Percentiles rank a stretch among this genome's conserved stretches.
These are phyloP conservation scores for Dromius quadrimaculatus DNA, from an alignment of 2,888 invertebrate species.

Conservation along the genomic window DNA sequence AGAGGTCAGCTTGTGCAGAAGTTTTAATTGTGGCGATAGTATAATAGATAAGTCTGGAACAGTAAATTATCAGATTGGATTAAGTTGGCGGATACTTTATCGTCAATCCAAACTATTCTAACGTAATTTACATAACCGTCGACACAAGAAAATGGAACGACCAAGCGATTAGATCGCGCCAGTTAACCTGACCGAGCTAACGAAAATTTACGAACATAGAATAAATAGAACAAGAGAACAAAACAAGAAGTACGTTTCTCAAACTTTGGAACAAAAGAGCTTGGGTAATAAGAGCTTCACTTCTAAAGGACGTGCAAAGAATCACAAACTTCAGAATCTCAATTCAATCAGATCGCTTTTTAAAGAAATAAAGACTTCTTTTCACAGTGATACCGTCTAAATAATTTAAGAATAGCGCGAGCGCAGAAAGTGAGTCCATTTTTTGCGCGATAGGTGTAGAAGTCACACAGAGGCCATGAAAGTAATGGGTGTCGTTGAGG, in stretches of 20 bases:
- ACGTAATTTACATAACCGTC: constrained; percentile 30
- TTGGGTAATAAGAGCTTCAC: constrained; percentile 33
- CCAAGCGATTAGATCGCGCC: constrained; percentile 34
- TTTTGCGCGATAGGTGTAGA: constrained; percentile 7
- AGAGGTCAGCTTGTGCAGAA: neutral
- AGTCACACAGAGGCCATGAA: constrained; percentile 7
- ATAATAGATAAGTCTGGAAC: constrained; percentile 9
- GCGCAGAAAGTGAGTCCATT: neutral
- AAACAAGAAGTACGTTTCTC: constrained; percentile 41
- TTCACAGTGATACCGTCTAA: constrained; percentile 31
- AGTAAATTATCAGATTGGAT: constrained; percentile 18
- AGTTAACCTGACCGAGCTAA: constrained; percentile 29
- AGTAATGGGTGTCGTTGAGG: constrained; percentile 34
- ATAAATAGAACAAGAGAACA: constrained; percentile 23
- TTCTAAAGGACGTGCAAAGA: constrained; percentile 14
- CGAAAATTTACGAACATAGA: constrained; percentile 28
- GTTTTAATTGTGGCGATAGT: neutral
- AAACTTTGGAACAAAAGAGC: constrained; percentile 39
- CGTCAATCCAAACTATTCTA: constrained; percentile 16
- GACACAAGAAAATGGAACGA: constrained; percentile 31
- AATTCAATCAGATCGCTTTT: constrained; percentile 32
- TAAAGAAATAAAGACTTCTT: constrained; percentile 40
- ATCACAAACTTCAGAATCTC: constrained; percentile 6
- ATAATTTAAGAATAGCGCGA: constrained; percentile 18
- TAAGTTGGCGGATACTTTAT: constrained; percentile 27